Conservation (phyloP, 2,888 invertebrate genomes). For the Pollenia amentaria region DNA sequence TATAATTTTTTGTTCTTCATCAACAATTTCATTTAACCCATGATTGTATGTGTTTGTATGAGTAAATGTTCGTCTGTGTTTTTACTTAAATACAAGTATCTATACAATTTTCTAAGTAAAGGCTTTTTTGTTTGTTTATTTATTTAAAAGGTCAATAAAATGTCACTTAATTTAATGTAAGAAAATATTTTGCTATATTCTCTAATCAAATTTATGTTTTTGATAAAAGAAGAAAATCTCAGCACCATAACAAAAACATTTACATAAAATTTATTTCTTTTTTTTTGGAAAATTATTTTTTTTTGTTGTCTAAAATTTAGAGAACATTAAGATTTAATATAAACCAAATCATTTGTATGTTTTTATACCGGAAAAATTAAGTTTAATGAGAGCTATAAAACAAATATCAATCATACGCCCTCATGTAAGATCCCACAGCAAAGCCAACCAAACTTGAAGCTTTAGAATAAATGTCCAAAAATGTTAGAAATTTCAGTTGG, state of each 20-base stretch:
- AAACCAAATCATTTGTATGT: too few species aligned
- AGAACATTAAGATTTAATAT: too few species aligned
- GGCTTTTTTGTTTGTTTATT: slow-evolving; percentile 19
- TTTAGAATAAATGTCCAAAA: too few species aligned
- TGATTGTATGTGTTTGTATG: slow-evolving; percentile 2
- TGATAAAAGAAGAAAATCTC: neutral
- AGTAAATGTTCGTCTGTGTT: neutral
- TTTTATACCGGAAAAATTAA: too few species aligned
- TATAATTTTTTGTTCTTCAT: slow-evolving; percentile 8
- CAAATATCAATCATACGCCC: neutral
- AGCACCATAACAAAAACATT: neutral
- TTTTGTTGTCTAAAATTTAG: too few species aligned
- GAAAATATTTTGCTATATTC: slow-evolving; percentile 35
- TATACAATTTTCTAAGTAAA: neutral
- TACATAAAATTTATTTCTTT: too few species aligned
- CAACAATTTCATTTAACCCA: slow-evolving; percentile 32
- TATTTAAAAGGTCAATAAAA: slow-evolving; percentile 63
- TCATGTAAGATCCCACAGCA: too few species aligned
- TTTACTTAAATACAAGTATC: neutral
- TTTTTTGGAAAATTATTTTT: too few species aligned
- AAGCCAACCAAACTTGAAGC: too few species aligned
- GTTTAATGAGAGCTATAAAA: neutral
- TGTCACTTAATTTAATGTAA: slow-evolving; percentile 57
- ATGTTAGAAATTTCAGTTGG: too few species aligned
- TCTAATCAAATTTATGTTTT: slow-evolving; percentile 49